Conservation (phyloP, 2,113 vertebrate species). For the Drymodes brunneopygia region DNA sequence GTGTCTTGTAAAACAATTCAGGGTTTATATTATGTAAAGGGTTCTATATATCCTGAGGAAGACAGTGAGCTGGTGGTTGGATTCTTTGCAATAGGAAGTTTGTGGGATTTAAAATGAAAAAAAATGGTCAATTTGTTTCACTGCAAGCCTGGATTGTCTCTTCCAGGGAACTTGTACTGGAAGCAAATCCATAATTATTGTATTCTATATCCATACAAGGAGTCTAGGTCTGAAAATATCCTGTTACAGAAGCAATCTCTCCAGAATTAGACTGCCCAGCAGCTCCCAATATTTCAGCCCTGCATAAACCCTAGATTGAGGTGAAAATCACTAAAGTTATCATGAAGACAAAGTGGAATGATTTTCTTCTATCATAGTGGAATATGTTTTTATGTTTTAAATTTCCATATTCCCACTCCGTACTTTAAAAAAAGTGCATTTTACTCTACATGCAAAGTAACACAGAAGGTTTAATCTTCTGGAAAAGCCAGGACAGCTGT, state of each 20-base stretch:
- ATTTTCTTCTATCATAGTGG: neutral
- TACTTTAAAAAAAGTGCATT: neutral
- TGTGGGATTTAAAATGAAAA: neutral
- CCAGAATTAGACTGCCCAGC: neutral
- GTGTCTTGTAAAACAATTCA: neutral
- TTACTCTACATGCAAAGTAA: neutral
- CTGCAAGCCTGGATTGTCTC: rapidly evolving
- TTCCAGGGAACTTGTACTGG: neutral
- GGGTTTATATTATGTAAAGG: rapidly evolving
- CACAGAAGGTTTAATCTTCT: neutral
- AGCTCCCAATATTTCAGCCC: neutral
- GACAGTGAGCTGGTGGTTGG: neutral
- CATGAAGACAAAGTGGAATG: neutral
- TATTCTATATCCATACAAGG: neutral
- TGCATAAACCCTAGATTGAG: neutral
- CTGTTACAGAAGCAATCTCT: neutral
- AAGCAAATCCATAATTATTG: neutral
- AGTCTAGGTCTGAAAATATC: neutral
- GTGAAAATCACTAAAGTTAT: neutral
- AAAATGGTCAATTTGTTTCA: neutral
- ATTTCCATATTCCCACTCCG: neutral
- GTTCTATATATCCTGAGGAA: neutral
- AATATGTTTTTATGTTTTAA: neutral
- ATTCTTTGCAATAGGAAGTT: neutral
- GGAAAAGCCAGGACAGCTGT: neutral